Evolutionary conservation across 2,797 vertebrate genomes (phyloP).

Genomic region (Sebastes diploproa): DNA sequence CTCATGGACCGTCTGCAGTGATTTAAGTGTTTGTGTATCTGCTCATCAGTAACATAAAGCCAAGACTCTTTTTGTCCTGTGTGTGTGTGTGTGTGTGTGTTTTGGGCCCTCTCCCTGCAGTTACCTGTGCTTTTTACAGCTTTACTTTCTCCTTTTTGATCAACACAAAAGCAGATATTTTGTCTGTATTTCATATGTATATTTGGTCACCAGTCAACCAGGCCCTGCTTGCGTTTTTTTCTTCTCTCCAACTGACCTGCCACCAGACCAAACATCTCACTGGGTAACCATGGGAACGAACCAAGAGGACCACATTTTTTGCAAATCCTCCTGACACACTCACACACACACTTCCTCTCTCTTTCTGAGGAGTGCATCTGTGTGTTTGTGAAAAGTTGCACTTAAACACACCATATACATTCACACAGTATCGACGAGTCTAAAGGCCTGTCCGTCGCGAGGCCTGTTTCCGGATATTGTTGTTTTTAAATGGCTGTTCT

Average conservation of each 20-base stretch:
- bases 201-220: slow-evolving; percentile 10
- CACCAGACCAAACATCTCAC: slow-evolving; percentile 60
- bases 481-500: slow-evolving; percentile 83
- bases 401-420: slow-evolving; percentile 61
- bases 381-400: slow-evolving; percentile 61
- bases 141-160: slow-evolving; percentile 23
- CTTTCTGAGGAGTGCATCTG: slow-evolving; percentile 29
- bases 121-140: slow-evolving; percentile 49
- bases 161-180: slow-evolving; percentile 22
- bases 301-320: slow-evolving; percentile 56
- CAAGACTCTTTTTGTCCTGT: slow-evolving; percentile 44
- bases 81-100: slow-evolving; percentile 20
- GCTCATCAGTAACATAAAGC: slow-evolving; percentile 56
- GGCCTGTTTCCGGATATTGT: slow-evolving; percentile 73
- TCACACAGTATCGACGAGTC: slow-evolving; percentile 56
- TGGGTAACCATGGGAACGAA: slow-evolving; percentile 57
- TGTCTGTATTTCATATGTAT: slow-evolving; percentile 12
- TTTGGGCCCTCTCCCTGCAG: slow-evolving; percentile 25
- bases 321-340: slow-evolving; percentile 38
- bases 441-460: slow-evolving; percentile 61
- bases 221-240: slow-evolving; percentile 20
- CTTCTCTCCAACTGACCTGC: slow-evolving; percentile 37
- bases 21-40: slow-evolving; percentile 55
- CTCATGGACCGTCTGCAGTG: slow-evolving; percentile 35
- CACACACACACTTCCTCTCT: not conserved